Base-by-base conservation (phyloP, 2,888 invertebrate species). In the Alsophila aescularia region DNA sequence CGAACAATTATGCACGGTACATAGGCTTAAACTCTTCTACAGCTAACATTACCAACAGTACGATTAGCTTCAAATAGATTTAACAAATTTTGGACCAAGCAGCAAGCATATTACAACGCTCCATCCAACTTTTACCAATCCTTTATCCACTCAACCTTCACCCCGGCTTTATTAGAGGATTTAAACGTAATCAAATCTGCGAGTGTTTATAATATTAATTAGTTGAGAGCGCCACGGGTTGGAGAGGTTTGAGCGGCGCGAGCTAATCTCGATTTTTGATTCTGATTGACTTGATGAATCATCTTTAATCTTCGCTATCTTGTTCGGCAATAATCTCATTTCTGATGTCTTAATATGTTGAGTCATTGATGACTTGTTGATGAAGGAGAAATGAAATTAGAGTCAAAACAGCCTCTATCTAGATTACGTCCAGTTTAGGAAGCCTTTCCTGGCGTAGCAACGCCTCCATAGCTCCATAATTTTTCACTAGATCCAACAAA, bases 151-250 rank as follows among this genome's bases (percentile, higher is more conserved):
- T 10, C 29, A 35, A 27, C 45, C 35, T 24, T 36, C 35, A 15
- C 40, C 21, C 40, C 36, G 47, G 14, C 53, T 48, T 48, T 43
- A 53, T 53, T 42, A 37, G 35, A 42, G 51, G 56, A 56, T 51
- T 53, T 47, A 50, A 43, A 43, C 62, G 44, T 59, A 55, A 58
- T 62, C 57, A 58, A 62, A 62, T 60, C 57, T 52, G 57, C 15
- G 51, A 44, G 35, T 60, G 58, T 60, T 63, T 63, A 60, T 60
- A 48, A 55, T 60, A 58, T 63, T 60, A 60, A 58, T 62, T 57
- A 60, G 54, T 39, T 36, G 32, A 35, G 27, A 31, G 16, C 9
- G 29, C 16, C 12, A 21, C 10, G 21, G 9, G 10, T 34, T n/a
- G 18, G 24, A 40, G 34, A 18, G 5, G 18, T 18, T 5, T 2